Conservation (phyloP, 1,140 invertebrate species). For the Drosophila repleta region DNA sequence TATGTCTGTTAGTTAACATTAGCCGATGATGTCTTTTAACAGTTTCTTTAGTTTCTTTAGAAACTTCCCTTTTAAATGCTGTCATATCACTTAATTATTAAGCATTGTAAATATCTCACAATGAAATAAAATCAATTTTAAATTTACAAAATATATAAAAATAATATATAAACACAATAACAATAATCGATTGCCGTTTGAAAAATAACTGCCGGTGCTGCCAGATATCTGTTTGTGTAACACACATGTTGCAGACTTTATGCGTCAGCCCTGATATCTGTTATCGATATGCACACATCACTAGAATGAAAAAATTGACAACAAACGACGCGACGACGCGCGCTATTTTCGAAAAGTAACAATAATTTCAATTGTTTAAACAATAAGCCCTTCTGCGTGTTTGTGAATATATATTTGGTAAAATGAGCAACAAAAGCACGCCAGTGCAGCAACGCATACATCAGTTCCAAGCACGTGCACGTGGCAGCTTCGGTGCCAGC, state of each 20-base stretch:
- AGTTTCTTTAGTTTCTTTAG: too few relatives aligned
- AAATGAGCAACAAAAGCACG: conserved; percentile 73
- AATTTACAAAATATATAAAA: too few relatives aligned
- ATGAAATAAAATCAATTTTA: too few relatives aligned
- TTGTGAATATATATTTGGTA: not conserved
- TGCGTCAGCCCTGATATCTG: not conserved
- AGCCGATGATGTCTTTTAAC: too few relatives aligned
- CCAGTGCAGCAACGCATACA: conserved; percentile 72
- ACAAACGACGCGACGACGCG: conserved; percentile 75
- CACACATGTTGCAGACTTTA: not conserved
- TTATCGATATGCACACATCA: conserved; percentile 48
- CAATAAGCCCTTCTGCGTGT: not conserved
- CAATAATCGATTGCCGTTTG: not conserved
- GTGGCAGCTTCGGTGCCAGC: conserved; percentile 34
- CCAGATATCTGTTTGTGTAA: not conserved
- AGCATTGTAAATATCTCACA: too few relatives aligned
- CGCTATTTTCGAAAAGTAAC: conserved; percentile 60
- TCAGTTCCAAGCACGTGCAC: conserved; percentile 63
- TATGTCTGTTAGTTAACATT: too few relatives aligned
- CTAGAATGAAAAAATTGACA: conserved; percentile 62
- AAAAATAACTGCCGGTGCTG: conserved; percentile 1
- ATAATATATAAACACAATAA: too few relatives aligned
- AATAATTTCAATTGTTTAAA: conserved; percentile 34
- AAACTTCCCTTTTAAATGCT: too few relatives aligned
- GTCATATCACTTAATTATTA: too few relatives aligned